Conservation (phyloP, 2,888 invertebrate genomes). For the Pollenia angustigena region DNA sequence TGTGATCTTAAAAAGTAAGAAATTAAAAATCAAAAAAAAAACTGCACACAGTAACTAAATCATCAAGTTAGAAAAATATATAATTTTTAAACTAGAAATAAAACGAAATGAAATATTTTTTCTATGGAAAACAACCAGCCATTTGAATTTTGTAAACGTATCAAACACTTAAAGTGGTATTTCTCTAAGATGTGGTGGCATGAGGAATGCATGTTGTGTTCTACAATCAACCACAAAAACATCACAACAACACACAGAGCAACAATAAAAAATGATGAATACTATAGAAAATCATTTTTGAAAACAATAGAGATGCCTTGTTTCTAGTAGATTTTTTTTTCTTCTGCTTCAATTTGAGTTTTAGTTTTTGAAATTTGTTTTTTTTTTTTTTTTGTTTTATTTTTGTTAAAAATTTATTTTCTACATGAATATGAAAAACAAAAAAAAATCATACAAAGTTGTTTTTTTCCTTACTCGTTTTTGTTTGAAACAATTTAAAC, state of each 20-base stretch:
- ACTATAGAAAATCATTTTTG: slow-evolving; percentile 45
- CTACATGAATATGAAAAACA: slow-evolving; percentile 51
- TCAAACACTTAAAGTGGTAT: slow-evolving; percentile 66
- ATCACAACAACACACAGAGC: neutral
- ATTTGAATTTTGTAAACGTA: neutral
- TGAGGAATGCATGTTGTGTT: slow-evolving; percentile 62
- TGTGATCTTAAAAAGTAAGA: slow-evolving; percentile 52
- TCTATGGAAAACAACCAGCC: slow-evolving; percentile 4
- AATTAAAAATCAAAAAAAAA: slow-evolving; percentile 3
- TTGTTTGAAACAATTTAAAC: slow-evolving; percentile 81
- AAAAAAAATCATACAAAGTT: slow-evolving; percentile 48
- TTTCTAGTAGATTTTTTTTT: slow-evolving; percentile 47
- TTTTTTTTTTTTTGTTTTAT: slow-evolving; percentile 22
- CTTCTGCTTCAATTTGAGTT: slow-evolving; percentile 38
- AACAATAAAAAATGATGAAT: slow-evolving; percentile 48
- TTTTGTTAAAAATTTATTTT: slow-evolving; percentile 44
- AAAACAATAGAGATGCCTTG: slow-evolving; percentile 72
- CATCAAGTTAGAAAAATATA: neutral
- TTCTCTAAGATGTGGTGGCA: slow-evolving; percentile 65
- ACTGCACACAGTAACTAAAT: slow-evolving; percentile 58
- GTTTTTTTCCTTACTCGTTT: slow-evolving; percentile 69
- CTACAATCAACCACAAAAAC: slow-evolving; percentile 57
- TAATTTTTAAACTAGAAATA: slow-evolving; percentile 43
- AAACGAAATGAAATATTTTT: slow-evolving; percentile 22
- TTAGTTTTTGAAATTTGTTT: slow-evolving; percentile 10